Evolutionary conservation across 2,888 invertebrate species (phyloP).

Genomic region (Lithophane ornitopus): DNA sequence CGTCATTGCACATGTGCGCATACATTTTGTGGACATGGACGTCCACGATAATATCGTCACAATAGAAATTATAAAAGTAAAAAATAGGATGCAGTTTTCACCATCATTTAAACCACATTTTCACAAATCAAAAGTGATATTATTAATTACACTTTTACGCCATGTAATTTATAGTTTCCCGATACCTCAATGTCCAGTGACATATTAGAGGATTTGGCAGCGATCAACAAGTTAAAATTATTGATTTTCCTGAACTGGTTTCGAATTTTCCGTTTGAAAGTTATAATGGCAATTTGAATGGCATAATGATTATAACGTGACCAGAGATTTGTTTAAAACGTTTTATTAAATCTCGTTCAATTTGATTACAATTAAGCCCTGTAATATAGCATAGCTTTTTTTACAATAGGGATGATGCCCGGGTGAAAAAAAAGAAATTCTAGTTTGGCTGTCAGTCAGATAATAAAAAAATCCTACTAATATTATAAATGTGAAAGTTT

Average conservation of each 20-base stretch:
- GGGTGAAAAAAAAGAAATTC: too few relatives aligned
- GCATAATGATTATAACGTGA: conserved; percentile 10
- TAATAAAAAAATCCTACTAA: too few relatives aligned
- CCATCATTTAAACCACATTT: neutral
- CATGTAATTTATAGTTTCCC: neutral
- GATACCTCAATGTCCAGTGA: neutral
- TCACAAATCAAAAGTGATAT: neutral
- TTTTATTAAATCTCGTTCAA: neutral
- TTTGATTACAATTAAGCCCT: neutral
- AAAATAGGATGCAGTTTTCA: neutral
- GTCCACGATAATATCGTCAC: too few relatives aligned
- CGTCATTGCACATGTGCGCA: too few relatives aligned
- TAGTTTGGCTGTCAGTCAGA: too few relatives aligned
- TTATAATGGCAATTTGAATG: conserved; percentile 24
- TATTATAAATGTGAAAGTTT: too few relatives aligned
- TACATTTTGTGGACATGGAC: too few relatives aligned
- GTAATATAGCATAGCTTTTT: neutral
- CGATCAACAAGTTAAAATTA: neutral
- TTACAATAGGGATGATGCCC: too few relatives aligned
- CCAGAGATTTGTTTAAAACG: neutral
- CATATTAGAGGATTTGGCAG: neutral
- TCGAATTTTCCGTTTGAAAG: conserved; percentile 17
- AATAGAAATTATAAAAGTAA: neutral
- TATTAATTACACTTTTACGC: neutral
- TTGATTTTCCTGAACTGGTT: conserved; percentile 9